A percentile compares a stretch with the other conserved stretches of the same genome.
These are phyloP conservation scores for Meteorus colon DNA, from an alignment of 2,888 invertebrate species.

Conservation along the genomic window DNA sequence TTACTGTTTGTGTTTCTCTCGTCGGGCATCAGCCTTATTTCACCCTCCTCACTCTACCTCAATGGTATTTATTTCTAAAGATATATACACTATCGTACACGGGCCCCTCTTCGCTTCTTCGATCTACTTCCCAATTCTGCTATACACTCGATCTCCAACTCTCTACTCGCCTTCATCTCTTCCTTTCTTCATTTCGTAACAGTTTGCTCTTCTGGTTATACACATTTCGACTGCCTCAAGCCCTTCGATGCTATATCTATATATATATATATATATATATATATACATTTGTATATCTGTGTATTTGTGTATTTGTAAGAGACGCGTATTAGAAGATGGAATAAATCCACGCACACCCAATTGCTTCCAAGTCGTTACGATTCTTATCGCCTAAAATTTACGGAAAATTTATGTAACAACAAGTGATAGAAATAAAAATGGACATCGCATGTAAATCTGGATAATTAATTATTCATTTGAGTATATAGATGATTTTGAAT, in stretches of 20 bases:
- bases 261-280: conserved; percentile 32
- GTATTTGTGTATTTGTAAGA: conserved; percentile 13
- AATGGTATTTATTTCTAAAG: conserved; percentile 12
- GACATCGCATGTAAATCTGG: conserved; percentile 17
- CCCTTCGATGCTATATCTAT: conserved; percentile 29
- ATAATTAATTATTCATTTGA: background rate
- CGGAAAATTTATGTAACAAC: background rate
- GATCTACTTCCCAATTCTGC: background rate
- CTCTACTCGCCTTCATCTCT: background rate
- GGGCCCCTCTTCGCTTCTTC: background rate
- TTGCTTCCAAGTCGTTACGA: conserved; percentile 1
- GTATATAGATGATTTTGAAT: background rate
- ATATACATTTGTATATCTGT: conserved; percentile 12
- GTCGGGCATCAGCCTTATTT: conserved; percentile 56
- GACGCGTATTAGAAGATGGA: conserved; percentile 23
- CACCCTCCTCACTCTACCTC: conserved; percentile 42
- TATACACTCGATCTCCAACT: conserved; percentile 4
- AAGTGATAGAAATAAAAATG: conserved; percentile 2
- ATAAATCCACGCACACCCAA: background rate
- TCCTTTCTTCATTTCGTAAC: background rate
- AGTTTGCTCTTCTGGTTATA: conserved; percentile 7
- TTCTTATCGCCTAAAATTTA: conserved; percentile 13
- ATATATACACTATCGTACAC: conserved; percentile 11
- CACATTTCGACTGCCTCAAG: conserved; percentile 38
- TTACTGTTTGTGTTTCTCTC: conserved; percentile 74